phyloP scores from a whole-genome alignment of 2,113 vertebrate genomes.

The Rhinopomastus cyanomelas region DNA sequence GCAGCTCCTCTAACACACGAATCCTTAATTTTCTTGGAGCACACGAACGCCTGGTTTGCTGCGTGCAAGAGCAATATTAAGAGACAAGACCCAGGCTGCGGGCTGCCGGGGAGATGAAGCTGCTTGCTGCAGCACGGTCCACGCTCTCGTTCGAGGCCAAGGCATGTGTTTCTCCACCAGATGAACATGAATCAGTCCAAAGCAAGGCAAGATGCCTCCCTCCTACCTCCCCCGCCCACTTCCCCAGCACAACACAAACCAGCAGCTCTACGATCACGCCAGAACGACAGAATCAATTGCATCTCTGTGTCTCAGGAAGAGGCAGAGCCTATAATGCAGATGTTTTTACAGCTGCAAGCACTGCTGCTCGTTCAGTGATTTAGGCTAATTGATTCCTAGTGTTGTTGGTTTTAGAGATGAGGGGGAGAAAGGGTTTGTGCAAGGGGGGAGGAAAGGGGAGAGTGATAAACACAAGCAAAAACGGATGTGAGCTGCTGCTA shows the following conservation, averaged over 20 bases:
- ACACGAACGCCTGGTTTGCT: background rate
- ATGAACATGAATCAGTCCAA: background rate
- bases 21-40: background rate
- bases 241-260: slow-evolving; percentile 42
- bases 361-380: slow-evolving; percentile 25
- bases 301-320: slow-evolving; percentile 33
- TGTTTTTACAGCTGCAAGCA: slow-evolving; percentile 63
- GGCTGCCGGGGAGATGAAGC: background rate
- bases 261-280: slow-evolving; percentile 24
- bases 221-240: background rate
- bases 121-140: background rate
- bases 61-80: background rate
- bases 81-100: background rate
- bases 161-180: background rate
- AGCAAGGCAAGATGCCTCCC: slow-evolving; percentile 11
- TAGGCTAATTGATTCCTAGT: slow-evolving; percentile 20
- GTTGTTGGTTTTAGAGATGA: background rate
- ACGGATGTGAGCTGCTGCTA: background rate
- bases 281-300: slow-evolving; percentile 35
- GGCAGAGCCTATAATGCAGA: slow-evolving; percentile 45
- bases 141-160: background rate
- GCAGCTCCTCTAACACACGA: background rate
- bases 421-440: background rate
- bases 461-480: background rate
- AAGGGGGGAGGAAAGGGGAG: background rate